Base-by-base conservation (phyloP, 1,140 invertebrate genomes). In the Colletes latitarsis region DNA sequence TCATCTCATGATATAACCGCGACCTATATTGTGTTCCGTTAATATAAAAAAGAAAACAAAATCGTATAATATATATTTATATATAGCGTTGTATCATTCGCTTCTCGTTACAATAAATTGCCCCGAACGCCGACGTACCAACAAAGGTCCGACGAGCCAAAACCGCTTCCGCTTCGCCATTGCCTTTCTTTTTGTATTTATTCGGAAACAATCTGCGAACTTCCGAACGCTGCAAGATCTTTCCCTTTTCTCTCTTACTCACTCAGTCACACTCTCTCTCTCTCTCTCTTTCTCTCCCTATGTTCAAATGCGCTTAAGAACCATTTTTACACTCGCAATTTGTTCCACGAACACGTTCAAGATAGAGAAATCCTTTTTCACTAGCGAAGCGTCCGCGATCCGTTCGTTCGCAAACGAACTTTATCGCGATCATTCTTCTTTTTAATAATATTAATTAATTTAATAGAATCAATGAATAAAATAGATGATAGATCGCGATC, bases 71-170 rank as follows among this genome's bases (percentile, higher is more conserved):
- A 89, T 82, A 77, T 84, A 58, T 86, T 77, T 82, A 80, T 75
- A 77, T 88, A 85, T 74, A 89, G 83, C 66, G 77, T 87, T 85
- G 78, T 89, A 85, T 86, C 86, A 79, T 90, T 87, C 86, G 68
- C 73, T 52, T 88, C 62, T 89, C 78, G 63, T 89, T 89, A 89
- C 79, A 91, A 89, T 88, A 88, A 91, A 91, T 89, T 86, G 83
- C 77, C 83, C 77, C 82, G 85, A 91, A 89, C 84, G 87, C 85
- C 52, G 80, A 77, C 83, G 83, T 84, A 85, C 83, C 88, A 89
- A 86, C 81, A 17, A 4, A 73, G 53, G n/a, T 17, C 63, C 41
- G 77, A 67, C 77, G 60, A 64, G 21, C 12, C 15, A 17, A 41
- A 75, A 55, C 17, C 14, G 53, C 43, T 66, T 53, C 55, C 41